These are phyloP conservation scores for Yoshiicerus persimilis DNA, from an alignment of 1,140 invertebrate genomes.

Conservation along the genomic window DNA sequence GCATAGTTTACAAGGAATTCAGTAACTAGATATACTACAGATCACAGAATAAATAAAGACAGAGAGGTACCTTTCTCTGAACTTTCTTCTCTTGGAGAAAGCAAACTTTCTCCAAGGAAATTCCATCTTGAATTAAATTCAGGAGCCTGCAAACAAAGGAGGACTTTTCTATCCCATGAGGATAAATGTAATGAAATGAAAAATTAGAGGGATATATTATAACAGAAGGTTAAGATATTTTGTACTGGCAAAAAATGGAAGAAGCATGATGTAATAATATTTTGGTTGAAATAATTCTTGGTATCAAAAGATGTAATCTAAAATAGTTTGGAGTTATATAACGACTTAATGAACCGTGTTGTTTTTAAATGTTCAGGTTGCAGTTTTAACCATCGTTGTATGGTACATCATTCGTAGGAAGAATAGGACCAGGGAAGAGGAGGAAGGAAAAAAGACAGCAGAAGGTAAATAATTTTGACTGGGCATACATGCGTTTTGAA, in stretches of 20 bases:
- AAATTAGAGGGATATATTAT: too few species aligned
- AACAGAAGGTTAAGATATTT: too few species aligned
- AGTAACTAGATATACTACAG: background rate
- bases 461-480: background rate
- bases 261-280: background rate
- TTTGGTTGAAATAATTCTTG: too few species aligned
- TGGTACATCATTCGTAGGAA: constrained; percentile 2
- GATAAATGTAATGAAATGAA: background rate
- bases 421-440: background rate
- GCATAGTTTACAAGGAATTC: background rate
- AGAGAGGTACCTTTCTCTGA: background rate
- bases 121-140: background rate
- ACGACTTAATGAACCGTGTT: too few species aligned
- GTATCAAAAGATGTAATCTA: too few species aligned
- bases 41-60: background rate
- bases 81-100: too few species aligned
- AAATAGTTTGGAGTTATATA: too few species aligned
- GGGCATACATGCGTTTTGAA: background rate
- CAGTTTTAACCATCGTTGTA: background rate
- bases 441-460: background rate
- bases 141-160: background rate
- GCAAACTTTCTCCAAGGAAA: background rate
- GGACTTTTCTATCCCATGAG: background rate
- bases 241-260: background rate
- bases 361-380: background rate